phyloP scores from a whole-genome alignment of 2,113 vertebrate genomes.

The Otolemur garnettii region DNA sequence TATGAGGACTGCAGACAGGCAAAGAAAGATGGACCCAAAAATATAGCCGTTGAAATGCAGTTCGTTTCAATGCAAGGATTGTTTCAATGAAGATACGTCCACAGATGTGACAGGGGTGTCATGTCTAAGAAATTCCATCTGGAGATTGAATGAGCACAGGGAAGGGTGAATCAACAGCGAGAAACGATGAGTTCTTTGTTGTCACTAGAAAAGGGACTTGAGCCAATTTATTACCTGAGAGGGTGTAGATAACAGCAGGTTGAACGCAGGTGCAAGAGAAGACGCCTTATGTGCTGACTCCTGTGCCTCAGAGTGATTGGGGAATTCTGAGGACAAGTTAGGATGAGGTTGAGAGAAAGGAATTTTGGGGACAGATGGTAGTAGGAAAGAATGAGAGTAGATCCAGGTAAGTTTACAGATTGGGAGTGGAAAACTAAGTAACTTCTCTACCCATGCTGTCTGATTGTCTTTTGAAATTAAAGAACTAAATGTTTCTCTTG shows the following conservation, averaged over 20 bases:
- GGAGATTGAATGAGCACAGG: neutral
- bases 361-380: neutral
- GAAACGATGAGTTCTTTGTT: neutral
- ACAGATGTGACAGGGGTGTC: neutral
- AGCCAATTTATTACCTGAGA: neutral
- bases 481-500: neutral
- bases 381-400: neutral
- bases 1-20: too few species aligned
- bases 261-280: neutral
- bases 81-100: neutral
- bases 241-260: neutral
- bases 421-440: neutral
- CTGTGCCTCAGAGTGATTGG: neutral
- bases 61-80: fast-evolving
- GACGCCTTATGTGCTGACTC: neutral
- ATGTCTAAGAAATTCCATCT: neutral
- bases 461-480: neutral
- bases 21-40: neutral
- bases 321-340: neutral
- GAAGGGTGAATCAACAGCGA: neutral
- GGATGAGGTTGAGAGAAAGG: neutral
- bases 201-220: neutral
- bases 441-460: neutral
- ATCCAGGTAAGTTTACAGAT: neutral
- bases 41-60: fast-evolving